Base-by-base conservation (phyloP, 2,113 vertebrate species). In the Lampris megalopsis region DNA sequence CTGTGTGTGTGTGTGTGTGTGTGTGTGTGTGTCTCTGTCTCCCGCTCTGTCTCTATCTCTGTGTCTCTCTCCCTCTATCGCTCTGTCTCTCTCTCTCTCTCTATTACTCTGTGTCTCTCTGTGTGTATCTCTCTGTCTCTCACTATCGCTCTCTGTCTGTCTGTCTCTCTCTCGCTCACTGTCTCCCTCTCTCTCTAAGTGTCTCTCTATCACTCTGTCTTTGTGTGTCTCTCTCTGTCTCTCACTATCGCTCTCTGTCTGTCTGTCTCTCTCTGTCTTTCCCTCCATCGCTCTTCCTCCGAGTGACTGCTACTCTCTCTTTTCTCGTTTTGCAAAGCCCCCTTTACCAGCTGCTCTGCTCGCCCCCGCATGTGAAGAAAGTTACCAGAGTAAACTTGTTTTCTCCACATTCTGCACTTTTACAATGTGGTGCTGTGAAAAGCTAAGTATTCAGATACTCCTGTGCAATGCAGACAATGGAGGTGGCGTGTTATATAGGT, bases 381-480 rank as follows among this genome's bases (percentile, higher is more conserved):
- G 63, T 42, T 75, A 77, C 58, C 60, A 54, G 68, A 75, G 71
- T 80, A 78, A 86, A 76, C 50, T n/a, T 68, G 64, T 70, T 50
- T 4, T 49, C 73, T 49, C 58, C 43, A 6, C 59, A 59, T 56
- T 48, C 62, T 60, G 50, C 35, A 47, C 63, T 48, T 67, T 67
- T 38, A 68, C 65, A 35, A 47, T 76, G 62, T 47, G 38, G 6
- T 68, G 49, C 77, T 73, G n/a, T 77, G 71, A 71, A 71, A 82
- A 68, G 63, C 68, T 49, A 61, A 41, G 10, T 49, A 68, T 71
- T 72, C 52, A 4, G 49, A 43, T 63, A 68, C 69, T 74, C 42
- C 49, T 38, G 52, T 53, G 8, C 50, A 9, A 2, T 58, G 53
- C 70, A 85, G 36, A 54, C 78, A 75, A 60, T 66, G 42, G 42